Evolutionary conservation across 2,113 vertebrate species (phyloP).

Genomic region (Physeter macrocephalus): DNA sequence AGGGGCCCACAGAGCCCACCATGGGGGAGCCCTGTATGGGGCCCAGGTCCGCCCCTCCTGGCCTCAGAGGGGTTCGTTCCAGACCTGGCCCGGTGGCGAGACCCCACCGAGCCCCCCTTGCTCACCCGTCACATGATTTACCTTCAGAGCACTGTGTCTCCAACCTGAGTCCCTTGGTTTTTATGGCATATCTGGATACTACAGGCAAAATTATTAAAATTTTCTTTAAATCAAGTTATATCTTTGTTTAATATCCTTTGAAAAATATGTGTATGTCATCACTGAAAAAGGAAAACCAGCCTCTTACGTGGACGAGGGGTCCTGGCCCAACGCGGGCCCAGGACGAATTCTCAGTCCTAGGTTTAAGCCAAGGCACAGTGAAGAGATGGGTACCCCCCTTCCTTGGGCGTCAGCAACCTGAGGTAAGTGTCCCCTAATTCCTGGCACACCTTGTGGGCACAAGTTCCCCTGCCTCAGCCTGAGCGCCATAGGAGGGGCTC

Average conservation of each 20-base stretch:
- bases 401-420: background rate
- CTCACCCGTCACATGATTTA: background rate
- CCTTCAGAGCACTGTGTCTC: background rate
- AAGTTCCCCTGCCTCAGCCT: background rate
- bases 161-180: background rate
- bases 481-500: background rate
- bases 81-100: background rate
- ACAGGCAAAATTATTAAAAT: background rate
- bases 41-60: background rate
- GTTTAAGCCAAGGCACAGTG: background rate
- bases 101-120: too few relatives aligned
- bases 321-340: too few relatives aligned
- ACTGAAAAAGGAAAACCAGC: background rate
- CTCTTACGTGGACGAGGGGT: background rate
- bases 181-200: background rate
- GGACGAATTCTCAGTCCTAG: background rate
- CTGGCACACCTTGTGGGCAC: background rate
- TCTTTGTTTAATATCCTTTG: background rate
- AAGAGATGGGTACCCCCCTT: background rate
- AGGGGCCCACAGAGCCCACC: background rate
- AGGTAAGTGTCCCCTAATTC: background rate
- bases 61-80: background rate
- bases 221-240: background rate
- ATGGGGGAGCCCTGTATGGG: too few relatives aligned
- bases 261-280: background rate